phyloP scores from a whole-genome alignment of 2,888 invertebrate species.

The Apamea monoglypha region DNA sequence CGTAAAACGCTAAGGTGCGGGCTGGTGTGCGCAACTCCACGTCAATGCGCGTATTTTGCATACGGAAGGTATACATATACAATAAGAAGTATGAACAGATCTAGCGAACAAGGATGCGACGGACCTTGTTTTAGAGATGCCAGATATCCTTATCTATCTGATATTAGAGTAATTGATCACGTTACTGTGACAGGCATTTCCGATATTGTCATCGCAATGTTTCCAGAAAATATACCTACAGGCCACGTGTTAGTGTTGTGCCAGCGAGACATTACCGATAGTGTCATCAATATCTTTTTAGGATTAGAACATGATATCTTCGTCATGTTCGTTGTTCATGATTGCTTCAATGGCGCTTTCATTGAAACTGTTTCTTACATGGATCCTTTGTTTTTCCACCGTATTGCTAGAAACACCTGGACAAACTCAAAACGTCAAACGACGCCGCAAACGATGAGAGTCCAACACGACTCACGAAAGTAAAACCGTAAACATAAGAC shows the following conservation, averaged over 20 bases:
- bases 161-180: slow-evolving; percentile 34
- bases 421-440: background rate
- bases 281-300: slow-evolving; percentile 6
- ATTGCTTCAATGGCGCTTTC: background rate
- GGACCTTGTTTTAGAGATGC: background rate
- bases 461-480: background rate
- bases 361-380: background rate
- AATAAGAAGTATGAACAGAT: background rate
- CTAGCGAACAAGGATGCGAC: background rate
- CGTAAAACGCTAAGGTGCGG: too few relatives aligned
- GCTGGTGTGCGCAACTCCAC: too few relatives aligned
- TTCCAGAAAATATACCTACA: background rate
- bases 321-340: slow-evolving; percentile 20
- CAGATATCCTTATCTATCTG: slow-evolving; percentile 4
- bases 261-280: slow-evolving; percentile 16
- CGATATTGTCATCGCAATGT: slow-evolving; percentile 18
- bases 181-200: slow-evolving; percentile 14
- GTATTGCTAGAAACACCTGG: background rate
- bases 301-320: background rate
- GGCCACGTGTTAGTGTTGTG: background rate
- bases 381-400: background rate
- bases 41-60: too few relatives aligned
- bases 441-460: too few relatives aligned
- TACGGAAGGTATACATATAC: background rate
- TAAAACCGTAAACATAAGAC: background rate